Conservation (phyloP, 2,797 vertebrate genomes). For the Acanthis flammea region DNA sequence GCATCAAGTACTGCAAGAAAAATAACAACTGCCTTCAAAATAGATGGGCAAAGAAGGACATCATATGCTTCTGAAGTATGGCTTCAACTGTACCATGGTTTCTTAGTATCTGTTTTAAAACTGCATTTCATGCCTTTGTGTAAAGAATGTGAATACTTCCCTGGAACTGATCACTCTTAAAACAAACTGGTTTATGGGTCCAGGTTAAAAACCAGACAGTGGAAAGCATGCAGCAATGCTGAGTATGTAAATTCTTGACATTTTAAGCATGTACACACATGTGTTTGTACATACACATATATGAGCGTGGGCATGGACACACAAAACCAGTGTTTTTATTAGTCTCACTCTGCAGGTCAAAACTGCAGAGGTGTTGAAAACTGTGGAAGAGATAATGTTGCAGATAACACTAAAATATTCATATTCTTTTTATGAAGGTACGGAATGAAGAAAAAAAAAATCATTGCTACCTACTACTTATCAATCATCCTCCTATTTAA, state of each 20-base stretch:
- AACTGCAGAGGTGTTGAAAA: not conserved
- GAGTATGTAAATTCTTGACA: not conserved
- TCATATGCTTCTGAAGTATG: not conserved
- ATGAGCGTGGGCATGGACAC: not conserved
- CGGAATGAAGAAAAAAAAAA: not conserved
- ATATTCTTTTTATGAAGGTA: not conserved
- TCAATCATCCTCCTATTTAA: not conserved
- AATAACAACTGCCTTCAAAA: not conserved
- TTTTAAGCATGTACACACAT: not conserved
- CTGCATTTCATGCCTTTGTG: not conserved
- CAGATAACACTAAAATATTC: not conserved
- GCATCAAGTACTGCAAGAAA: not conserved
- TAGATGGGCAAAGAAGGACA: not conserved
- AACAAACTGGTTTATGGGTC: not conserved
- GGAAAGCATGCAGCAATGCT: not conserved
- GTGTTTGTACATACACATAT: rapidly evolving
- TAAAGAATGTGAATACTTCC: rapidly evolving
- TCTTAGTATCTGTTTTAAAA: not conserved
- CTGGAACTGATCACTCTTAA: not conserved
- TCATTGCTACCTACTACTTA: not conserved
- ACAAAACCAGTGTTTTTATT: not conserved
- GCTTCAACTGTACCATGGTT: not conserved
- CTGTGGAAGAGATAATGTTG: not conserved
- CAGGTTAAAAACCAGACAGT: not conserved
- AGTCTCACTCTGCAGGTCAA: not conserved